phyloP scores from a whole-genome alignment of 2,888 invertebrate species.

The Empis livida region DNA sequence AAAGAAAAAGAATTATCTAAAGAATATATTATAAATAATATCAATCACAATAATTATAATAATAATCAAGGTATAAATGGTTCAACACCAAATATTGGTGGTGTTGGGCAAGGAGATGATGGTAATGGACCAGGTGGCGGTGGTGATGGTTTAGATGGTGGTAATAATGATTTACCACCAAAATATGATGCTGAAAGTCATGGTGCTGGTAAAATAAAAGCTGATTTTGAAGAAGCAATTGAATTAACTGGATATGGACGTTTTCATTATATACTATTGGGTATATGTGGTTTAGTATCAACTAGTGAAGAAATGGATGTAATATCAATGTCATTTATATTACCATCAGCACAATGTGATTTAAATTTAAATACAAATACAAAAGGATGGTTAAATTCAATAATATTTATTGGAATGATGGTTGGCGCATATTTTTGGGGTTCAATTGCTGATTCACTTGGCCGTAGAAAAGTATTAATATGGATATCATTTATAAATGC shows the following conservation, averaged over 20 bases:
- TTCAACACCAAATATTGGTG: constrained; percentile 22
- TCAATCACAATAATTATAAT: neutral
- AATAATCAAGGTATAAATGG: neutral
- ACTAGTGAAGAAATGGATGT: constrained; percentile 94
- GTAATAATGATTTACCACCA: constrained; percentile 7
- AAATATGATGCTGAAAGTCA: constrained; percentile 50
- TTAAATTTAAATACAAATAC: constrained; percentile 71
- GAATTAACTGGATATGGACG: constrained; percentile 58
- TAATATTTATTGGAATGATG: constrained; percentile 86
- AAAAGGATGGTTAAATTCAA: constrained; percentile 69
- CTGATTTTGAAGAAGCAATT: constrained; percentile 79
- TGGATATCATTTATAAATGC: constrained; percentile 84
- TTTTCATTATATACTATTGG: constrained; percentile 79
- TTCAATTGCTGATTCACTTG: constrained; percentile 76
- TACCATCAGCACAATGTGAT: constrained; percentile 89
- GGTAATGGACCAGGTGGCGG: constrained; percentile 14
- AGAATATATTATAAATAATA: neutral
- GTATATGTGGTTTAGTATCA: constrained; percentile 87
- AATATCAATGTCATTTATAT: constrained; percentile 88
- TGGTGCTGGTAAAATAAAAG: constrained; percentile 48
- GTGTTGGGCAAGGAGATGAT: constrained; percentile 22
- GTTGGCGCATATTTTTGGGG: constrained; percentile 89
- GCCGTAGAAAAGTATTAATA: constrained; percentile 76
- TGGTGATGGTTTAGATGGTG: constrained; percentile 10
- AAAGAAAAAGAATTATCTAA: constrained; percentile 26